Conservation (phyloP, 2,113 vertebrate genomes). For the Panthera uncia region DNA sequence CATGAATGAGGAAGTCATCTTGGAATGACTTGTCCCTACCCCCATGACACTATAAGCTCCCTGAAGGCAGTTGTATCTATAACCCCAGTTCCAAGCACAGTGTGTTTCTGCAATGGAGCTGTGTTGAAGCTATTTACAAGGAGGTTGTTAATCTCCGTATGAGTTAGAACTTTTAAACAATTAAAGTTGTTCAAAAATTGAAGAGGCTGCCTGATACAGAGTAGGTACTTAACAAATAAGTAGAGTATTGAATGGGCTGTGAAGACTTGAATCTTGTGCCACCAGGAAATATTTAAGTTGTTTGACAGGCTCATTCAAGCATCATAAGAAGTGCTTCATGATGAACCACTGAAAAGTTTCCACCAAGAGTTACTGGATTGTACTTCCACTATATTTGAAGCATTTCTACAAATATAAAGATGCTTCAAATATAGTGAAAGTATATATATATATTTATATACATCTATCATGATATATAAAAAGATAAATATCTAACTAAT, state of each 20-base stretch:
- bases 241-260: background rate
- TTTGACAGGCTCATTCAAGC: background rate
- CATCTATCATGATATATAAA: background rate
- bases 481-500: background rate
- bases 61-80: background rate
- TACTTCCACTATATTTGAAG: background rate
- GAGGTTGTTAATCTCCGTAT: background rate
- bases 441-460: background rate
- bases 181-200: slow-evolving; percentile 4
- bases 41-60: background rate
- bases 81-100: background rate
- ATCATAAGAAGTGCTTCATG: background rate
- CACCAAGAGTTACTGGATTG: background rate
- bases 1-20: background rate
- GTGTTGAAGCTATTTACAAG: background rate
- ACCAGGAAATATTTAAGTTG: background rate
- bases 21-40: background rate
- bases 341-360: background rate
- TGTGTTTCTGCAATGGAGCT: background rate
- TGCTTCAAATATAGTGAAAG: too few species aligned
- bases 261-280: background rate
- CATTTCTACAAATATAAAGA: too few species aligned
- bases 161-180: slow-evolving; percentile 43
- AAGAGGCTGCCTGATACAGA: background rate
- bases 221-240: background rate